Conservation (phyloP, 2,888 invertebrate species). For the Cinara cedri region DNA sequence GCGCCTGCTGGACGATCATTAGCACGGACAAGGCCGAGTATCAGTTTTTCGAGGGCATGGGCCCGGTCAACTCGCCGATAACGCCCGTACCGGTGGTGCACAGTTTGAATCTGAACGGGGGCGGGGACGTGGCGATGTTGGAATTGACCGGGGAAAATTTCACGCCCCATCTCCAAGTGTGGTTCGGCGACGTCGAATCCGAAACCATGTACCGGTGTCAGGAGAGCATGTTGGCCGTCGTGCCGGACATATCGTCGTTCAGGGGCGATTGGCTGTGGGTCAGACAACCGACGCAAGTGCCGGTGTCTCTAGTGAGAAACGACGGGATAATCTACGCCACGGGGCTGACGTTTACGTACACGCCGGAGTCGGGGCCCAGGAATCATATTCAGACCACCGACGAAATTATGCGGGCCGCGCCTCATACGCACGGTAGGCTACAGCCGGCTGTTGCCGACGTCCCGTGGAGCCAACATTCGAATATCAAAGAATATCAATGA, state of each 20-base stretch:
- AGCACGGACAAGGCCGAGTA: slow-evolving; percentile 99
- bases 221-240: slow-evolving; percentile 95
- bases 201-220: slow-evolving; percentile 96
- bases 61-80: slow-evolving; percentile 90
- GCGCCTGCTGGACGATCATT: slow-evolving; percentile 99
- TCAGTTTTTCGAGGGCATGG: slow-evolving; percentile 99
- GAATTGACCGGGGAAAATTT: slow-evolving; percentile 97
- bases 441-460: slow-evolving; percentile 41
- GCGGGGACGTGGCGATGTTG: slow-evolving; percentile 96
- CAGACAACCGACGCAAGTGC: slow-evolving; percentile 82
- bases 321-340: slow-evolving; percentile 99
- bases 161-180: slow-evolving; percentile 87
- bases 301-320: slow-evolving; percentile 92
- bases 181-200: slow-evolving; percentile 99
- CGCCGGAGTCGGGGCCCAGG: slow-evolving; percentile 93
- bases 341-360: slow-evolving; percentile 98
- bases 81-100: slow-evolving; percentile 97
- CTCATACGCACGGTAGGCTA: slow-evolving; percentile 38
- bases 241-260: slow-evolving; percentile 96
- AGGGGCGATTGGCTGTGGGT: slow-evolving; percentile 97
- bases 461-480: slow-evolving; percentile 46
- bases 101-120: slow-evolving; percentile 93
- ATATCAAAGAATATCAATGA: slow-evolving; percentile 45
- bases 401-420: slow-evolving; percentile 72
- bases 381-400: slow-evolving; percentile 84